These are phyloP conservation scores for Felis catus DNA, from an alignment of 2,113 vertebrate species.

Conservation along the genomic window F.catus_Fca126_mat1.0 CM031426.1:8442001-8442500, in stretches of 20 bases:
- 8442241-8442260: neutral
- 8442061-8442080: conserved; percentile 82
- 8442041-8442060: conserved; percentile 81
- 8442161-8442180: neutral
- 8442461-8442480: neutral
- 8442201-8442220: neutral
- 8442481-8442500: conserved; percentile 66
- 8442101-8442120: conserved; percentile 63
- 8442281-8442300: neutral
- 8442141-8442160: neutral
- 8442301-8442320: neutral
- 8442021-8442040: conserved; percentile 84
- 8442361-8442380: neutral
- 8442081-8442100: conserved; percentile 4
- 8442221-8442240: neutral
- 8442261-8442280: fast-evolving
- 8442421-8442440: neutral
- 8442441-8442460: neutral
- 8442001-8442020: neutral
- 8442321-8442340: neutral
- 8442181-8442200: neutral
- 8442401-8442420: neutral
- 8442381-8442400: neutral
- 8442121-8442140: conserved; percentile 62
- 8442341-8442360: neutral